Conservation (phyloP, 2,113 vertebrate genomes). For the Phyllostomus hastatus region DNA sequence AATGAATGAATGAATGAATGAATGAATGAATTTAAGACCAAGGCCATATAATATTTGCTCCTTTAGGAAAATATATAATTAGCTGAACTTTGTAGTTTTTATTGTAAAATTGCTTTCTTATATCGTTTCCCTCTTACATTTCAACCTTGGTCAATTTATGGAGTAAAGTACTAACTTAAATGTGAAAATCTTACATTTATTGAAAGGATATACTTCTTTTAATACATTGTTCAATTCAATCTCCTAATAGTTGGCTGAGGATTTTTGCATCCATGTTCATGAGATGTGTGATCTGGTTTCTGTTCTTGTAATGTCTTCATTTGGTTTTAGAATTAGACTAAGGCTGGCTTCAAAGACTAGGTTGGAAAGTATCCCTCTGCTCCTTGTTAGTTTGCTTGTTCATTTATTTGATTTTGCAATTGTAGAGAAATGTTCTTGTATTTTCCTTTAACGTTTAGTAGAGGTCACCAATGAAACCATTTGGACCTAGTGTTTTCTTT, state of each 20-base stretch:
- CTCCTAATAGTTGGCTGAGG: background rate
- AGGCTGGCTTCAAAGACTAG: background rate
- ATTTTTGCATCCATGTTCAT: background rate
- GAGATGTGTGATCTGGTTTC: background rate
- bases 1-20: background rate
- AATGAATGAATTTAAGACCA: background rate
- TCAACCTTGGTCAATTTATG: background rate
- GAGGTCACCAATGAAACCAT: background rate
- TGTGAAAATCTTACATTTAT: background rate
- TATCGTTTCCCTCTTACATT: background rate
- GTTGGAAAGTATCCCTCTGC: background rate
- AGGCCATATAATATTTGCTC: background rate
- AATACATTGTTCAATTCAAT: background rate
- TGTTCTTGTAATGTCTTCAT: background rate
- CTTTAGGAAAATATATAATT: background rate
- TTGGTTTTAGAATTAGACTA: background rate
- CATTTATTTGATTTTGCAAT: background rate
- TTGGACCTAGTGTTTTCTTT: background rate
- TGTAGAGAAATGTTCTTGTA: background rate
- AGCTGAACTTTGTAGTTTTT: background rate
- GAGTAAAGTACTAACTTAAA: conserved; percentile 22
- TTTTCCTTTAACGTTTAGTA: background rate
- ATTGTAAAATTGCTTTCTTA: background rate
- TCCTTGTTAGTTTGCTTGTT: background rate
- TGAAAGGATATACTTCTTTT: background rate